These are phyloP conservation scores for Trichogramma dendrolimi DNA, from an alignment of 2,888 invertebrate genomes.

Conservation along the genomic window DNA sequence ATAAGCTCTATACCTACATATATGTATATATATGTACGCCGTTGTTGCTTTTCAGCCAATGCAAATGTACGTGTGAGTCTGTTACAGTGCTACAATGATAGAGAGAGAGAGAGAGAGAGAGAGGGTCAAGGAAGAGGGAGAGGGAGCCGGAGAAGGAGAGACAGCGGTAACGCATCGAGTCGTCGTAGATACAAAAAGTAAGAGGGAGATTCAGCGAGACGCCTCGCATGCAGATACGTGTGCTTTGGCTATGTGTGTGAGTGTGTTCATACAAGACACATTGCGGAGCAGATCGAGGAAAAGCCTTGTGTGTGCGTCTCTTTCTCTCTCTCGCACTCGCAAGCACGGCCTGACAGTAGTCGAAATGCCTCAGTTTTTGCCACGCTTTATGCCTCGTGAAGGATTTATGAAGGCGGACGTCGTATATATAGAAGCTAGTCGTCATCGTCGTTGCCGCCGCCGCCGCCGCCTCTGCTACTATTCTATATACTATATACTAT, in stretches of 20 bases:
- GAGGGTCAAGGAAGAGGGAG: too few species aligned
- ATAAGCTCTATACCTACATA: too few species aligned
- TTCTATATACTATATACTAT: not conserved
- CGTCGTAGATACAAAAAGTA: too few species aligned
- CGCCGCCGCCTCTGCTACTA: not conserved
- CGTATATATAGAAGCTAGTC: not conserved
- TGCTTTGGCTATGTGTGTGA: too few species aligned
- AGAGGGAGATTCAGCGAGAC: slow-evolving; percentile 16
- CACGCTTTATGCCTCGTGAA: slow-evolving; percentile 13
- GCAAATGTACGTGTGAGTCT: too few species aligned
- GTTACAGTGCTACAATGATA: too few species aligned
- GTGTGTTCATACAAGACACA: too few species aligned
- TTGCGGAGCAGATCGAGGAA: slow-evolving; percentile 5
- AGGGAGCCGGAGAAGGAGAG: too few species aligned
- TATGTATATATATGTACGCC: too few species aligned
- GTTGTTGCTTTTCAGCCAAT: too few species aligned
- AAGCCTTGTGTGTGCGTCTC: slow-evolving; percentile 8
- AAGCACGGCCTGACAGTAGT: not conserved
- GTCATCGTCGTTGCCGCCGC: not conserved
- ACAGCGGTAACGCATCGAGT: too few species aligned
- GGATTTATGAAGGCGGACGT: slow-evolving; percentile 24
- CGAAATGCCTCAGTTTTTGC: slow-evolving; percentile 22
- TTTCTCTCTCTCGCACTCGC: not conserved
- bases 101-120: too few species aligned
- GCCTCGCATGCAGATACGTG: slow-evolving; percentile 10